Base-by-base conservation (phyloP, 2,888 invertebrate species). In the Euplexia lucipara region DNA sequence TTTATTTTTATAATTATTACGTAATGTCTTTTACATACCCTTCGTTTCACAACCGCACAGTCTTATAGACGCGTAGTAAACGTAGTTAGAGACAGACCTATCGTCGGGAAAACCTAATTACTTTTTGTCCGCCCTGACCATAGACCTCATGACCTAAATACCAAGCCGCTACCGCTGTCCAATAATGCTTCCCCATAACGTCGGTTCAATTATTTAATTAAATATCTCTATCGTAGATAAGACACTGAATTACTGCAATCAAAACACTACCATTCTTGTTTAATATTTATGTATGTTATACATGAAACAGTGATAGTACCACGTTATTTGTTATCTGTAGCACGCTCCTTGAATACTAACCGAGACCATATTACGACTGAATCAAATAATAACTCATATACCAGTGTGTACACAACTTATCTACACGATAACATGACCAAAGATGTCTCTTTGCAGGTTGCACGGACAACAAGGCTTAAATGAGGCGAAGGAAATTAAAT, bases 361-460 rank as follows among this genome's bases (percentile, higher is more conserved):
- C 26, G 39, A 62, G 30, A 58, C 14, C 54, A 58, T 47, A 69
- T 63, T 66, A 57, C 57, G 41, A 54, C 45, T 49, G 35, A 48
- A 71, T 70, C 79, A 81, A 79, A 84, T 76, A 82, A 57, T 61
- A 65, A 75, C 62, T 72, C 66, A 51, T 47, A 52, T 64, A 70
- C n/a, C 61, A 56, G 34, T 45, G 75, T 85, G 70, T 78, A 82
- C 83, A 80, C 79, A 83, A 47, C 70, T 67, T 89, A 88, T 86
- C 86, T 76, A 42, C 71, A 80, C 62, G 79, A 86, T 85, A 87
- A 86, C 84, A 87, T 85, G 82, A 90, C 81, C 82, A 83, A 80
- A 81, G 63, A 73, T 84, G 78, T 91, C 78, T 89, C 79, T 86
- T 92, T 92, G 57, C 94, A 94, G 94, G 90, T 91, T 80, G 83